Evolutionary conservation across 2,888 invertebrate genomes (phyloP), one percentile per base, ranked within the genome.

Genomic region (Drosophila acutilabella): DNA sequence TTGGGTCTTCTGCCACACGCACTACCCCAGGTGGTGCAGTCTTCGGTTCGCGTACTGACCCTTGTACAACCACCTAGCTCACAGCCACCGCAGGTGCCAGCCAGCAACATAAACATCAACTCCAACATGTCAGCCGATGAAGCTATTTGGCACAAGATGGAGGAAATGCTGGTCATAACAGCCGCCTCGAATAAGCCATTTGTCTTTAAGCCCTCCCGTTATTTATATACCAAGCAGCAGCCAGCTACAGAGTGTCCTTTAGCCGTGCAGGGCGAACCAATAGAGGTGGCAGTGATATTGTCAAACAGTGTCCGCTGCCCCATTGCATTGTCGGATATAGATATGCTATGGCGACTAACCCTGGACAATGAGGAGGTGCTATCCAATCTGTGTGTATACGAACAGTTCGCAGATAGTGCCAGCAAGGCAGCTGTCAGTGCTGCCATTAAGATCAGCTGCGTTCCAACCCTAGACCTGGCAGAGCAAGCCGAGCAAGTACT

Each of bases 191-290:
- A 95, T 52, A 93, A 94, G 2, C 93, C 95, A 20, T 94, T 96
- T 93, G 94, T 96, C 73, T 97, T 97, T 91, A 96, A 96, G 88
- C 97, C 97, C 0, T 95, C 95, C 1, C 93, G 96, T 30, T 95
- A 96, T 74, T 93, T 97, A 57, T 96, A 96, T 89, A 95, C 95
- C 0, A 94, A 94, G 74, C 93, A 93, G 62, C 95, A 95, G 62
- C 95, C 96, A 71, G 95, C 95, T 77, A 93, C 92, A 50, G 92
- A 93, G 52, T 94, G 94, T 85, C 96, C 97, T 2, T 93, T 95
- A 20, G 95, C 95, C 10, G 95, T 97, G 51, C 94, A 96, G 80
- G 95, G 96, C 91, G 98, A 98, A 91, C 96, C 96, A 0, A 95
- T 98, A 58, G 95, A 96, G 91, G 93, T 98, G 58, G 95, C 95